Evolutionary conservation across 2,113 vertebrate genomes (phyloP).

Genomic region (Edolisoma coerulescens): DNA sequence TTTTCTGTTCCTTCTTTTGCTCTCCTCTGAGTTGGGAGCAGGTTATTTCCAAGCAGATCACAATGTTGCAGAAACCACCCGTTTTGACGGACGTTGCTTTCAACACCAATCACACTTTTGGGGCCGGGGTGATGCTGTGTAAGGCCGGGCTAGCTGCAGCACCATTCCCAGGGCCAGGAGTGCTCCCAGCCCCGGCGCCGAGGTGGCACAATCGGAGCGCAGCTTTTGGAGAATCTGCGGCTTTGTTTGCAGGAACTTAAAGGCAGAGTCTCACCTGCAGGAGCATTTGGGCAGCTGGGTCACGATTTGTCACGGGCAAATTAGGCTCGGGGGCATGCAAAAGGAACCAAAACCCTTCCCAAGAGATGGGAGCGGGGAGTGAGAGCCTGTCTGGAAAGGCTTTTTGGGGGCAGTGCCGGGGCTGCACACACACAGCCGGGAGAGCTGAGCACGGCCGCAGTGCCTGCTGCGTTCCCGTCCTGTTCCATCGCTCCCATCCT

Average conservation of each 20-base stretch:
- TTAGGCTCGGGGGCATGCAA: not conserved
- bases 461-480: not conserved
- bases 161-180: not conserved
- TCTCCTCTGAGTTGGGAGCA: not conserved
- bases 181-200: rapidly evolving
- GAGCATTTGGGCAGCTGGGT: not conserved
- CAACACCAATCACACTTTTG: not conserved
- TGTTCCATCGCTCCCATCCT: too few species aligned
- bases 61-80: not conserved
- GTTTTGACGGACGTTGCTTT: not conserved
- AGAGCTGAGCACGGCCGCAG: rapidly evolving
- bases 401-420: not conserved
- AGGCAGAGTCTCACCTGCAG: not conserved
- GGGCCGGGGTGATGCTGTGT: not conserved
- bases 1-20: not conserved
- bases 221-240: not conserved
- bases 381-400: not conserved
- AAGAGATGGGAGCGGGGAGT: not conserved
- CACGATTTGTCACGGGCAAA: not conserved
- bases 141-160: rapidly evolving
- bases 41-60: not conserved
- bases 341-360: not conserved
- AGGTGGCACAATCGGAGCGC: not conserved
- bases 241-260: not conserved
- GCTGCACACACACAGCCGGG: not conserved